Evolutionary conservation across 2,888 invertebrate species (phyloP).

Genomic region (Campoplex nolae): DNA sequence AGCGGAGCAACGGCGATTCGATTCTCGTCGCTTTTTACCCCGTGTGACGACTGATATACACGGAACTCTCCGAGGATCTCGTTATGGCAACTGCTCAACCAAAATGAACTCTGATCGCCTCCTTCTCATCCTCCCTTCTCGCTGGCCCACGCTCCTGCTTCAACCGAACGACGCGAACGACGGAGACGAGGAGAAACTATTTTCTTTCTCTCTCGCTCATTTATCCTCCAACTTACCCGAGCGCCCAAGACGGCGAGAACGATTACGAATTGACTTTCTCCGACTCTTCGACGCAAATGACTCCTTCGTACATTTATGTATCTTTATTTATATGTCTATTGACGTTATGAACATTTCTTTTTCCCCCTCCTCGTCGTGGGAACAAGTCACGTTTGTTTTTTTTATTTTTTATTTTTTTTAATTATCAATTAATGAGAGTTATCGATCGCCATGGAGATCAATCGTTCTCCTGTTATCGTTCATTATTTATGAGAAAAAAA

Average conservation of each 20-base stretch:
- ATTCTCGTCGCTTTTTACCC: constrained; percentile 47
- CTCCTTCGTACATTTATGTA: constrained; percentile 17
- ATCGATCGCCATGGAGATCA: too few relatives aligned
- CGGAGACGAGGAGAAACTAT: constrained; percentile 8
- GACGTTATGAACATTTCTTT: not conserved
- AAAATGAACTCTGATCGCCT: constrained; percentile 51
- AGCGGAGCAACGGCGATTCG: constrained; percentile 25
- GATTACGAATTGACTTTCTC: constrained; percentile 67
- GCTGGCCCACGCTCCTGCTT: not conserved
- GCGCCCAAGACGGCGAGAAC: constrained; percentile 13
- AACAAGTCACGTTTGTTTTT: not conserved
- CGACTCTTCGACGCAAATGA: constrained; percentile 47
- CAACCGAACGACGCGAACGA: not conserved
- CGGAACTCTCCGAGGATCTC: constrained; percentile 57
- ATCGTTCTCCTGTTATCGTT: too few relatives aligned
- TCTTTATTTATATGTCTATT: constrained; percentile 7
- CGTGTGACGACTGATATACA: constrained; percentile 19
- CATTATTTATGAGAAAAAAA: not conserved
- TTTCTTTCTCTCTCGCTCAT: not conserved
- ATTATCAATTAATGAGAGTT: not conserved
- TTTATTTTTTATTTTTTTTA: not conserved
- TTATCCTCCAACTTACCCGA: constrained; percentile 1
- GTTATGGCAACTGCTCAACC: constrained; percentile 61
- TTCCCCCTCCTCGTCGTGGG: not conserved
- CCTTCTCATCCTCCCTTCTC: not conserved